Evolutionary conservation across 2,113 vertebrate species (phyloP).

Genomic region (Helogale parvula): DNA sequence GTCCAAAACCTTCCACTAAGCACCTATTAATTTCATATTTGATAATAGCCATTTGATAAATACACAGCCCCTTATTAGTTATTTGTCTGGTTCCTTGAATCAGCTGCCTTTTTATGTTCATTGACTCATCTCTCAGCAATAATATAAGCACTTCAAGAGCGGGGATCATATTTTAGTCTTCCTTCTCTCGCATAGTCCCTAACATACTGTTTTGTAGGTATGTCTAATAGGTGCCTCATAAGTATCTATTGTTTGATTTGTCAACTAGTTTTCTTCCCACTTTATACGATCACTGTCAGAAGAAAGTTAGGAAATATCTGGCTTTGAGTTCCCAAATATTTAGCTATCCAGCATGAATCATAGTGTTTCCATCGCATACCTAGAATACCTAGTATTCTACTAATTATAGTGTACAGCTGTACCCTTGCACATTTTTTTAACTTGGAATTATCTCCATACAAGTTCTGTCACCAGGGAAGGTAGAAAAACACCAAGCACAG

Average conservation of each 20-base stretch:
- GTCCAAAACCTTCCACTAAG: background rate
- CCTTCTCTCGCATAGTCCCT: background rate
- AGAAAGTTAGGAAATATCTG: conserved; percentile 13
- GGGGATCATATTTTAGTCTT: background rate
- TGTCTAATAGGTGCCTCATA: background rate
- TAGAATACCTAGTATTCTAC: conserved; percentile 34
- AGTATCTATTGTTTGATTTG: background rate
- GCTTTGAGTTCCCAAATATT: conserved; percentile 53
- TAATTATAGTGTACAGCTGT: conserved; percentile 1
- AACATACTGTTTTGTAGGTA: background rate
- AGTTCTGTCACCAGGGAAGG: conserved; percentile 4
- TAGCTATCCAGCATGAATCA: background rate
- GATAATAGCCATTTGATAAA: background rate
- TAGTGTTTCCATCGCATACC: background rate
- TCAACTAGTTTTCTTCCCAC: background rate
- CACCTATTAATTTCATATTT: background rate
- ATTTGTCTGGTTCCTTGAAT: background rate
- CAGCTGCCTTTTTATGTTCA: background rate
- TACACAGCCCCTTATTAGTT: background rate
- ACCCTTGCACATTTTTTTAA: background rate
- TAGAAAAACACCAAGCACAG: background rate
- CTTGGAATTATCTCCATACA: conserved; percentile 12
- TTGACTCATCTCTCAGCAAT: background rate
- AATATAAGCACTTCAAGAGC: background rate
- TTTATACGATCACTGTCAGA: background rate